phyloP scores from a whole-genome alignment of 2,797 vertebrate species.

The Megaceryle alcyon region DNA sequence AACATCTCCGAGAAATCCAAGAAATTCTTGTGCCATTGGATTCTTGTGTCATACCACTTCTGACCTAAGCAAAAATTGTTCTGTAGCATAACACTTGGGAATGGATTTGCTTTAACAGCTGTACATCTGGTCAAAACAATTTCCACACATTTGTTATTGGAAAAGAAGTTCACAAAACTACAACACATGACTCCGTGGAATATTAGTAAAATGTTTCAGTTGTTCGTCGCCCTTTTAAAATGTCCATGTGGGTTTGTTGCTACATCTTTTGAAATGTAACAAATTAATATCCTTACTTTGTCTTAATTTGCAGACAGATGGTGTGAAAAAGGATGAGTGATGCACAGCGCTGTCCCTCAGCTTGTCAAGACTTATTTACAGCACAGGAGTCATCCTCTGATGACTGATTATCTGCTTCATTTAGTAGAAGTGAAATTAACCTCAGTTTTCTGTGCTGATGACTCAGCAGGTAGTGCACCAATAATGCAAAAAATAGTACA shows the following conservation, averaged over 20 bases:
- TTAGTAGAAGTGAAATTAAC: conserved; percentile 82
- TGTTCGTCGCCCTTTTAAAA: conserved; percentile 69
- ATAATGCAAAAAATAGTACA: conserved; percentile 65
- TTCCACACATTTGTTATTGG: conserved; percentile 3
- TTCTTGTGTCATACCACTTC: neutral
- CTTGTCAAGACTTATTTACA: conserved; percentile 79
- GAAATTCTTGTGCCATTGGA: conserved; percentile 3
- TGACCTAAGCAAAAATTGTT: conserved; percentile 13
- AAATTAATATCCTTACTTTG: conserved; percentile 83
- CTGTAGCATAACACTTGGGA: conserved; percentile 14
- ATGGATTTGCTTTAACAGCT: conserved; percentile 46
- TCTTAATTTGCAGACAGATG: conserved; percentile 84
- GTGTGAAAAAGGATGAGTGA: conserved; percentile 70
- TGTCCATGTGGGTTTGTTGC: conserved; percentile 68
- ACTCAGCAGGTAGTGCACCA: conserved; percentile 78
- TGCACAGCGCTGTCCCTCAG: conserved; percentile 64
- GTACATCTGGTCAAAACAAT: conserved; percentile 58
- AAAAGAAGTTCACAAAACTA: conserved; percentile 64
- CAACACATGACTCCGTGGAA: conserved; percentile 36
- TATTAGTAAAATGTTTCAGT: conserved; percentile 60
- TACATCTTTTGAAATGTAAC: conserved; percentile 80
- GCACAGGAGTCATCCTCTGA: conserved; percentile 60
- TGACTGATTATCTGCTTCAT: conserved; percentile 83
- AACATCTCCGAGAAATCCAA: conserved; percentile 1
- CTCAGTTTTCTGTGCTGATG: conserved; percentile 72